Conservation (phyloP, 2,113 vertebrate species). For the Isurus oxyrinchus region DNA sequence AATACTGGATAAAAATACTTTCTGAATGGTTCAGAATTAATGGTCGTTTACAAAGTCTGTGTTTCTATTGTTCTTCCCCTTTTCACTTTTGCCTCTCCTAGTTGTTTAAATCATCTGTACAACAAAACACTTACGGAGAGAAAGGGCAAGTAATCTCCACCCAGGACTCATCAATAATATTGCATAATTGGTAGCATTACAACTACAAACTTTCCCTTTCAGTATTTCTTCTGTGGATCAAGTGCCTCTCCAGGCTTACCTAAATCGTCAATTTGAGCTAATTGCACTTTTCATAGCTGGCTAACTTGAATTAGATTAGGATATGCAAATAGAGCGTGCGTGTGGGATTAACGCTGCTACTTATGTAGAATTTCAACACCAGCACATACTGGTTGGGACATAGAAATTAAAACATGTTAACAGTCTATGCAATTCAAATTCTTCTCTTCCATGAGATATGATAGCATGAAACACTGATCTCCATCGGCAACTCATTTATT, state of each 20-base stretch:
- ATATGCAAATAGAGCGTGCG: background rate
- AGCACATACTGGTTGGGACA: background rate
- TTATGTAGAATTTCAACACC: background rate
- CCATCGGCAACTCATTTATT: background rate
- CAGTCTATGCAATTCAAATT: background rate
- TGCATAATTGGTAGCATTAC: background rate
- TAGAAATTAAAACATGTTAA: background rate
- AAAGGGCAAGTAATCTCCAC: background rate
- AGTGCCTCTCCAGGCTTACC: background rate
- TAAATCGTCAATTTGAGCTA: background rate
- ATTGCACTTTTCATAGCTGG: background rate
- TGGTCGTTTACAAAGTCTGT: background rate
- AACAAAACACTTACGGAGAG: background rate
- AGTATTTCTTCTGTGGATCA: background rate
- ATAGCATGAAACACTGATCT: background rate
- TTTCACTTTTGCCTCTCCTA: background rate
- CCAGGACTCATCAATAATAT: background rate
- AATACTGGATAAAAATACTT: background rate
- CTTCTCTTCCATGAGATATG: background rate
- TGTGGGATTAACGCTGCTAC: background rate
- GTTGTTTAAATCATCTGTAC: background rate
- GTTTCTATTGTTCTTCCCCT: background rate
- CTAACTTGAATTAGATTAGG: background rate
- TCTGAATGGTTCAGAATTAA: background rate
- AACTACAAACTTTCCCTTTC: background rate